Conservation (phyloP, 2,888 invertebrate genomes). For the Zygogramma bicolorata region DNA sequence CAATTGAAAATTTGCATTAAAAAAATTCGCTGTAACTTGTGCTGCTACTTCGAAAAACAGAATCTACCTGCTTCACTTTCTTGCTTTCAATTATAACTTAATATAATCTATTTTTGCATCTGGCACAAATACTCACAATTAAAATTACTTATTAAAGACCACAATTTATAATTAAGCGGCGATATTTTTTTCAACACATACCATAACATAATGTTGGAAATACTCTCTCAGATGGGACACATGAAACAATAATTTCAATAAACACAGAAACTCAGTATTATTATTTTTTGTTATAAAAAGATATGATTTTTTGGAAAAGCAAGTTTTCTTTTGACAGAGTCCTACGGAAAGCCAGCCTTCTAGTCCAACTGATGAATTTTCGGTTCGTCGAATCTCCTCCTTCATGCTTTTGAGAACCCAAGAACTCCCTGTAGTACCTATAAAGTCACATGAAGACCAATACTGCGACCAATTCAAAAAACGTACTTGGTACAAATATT, state of each 20-base stretch:
- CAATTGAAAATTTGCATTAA: no score
- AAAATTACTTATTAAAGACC: no score
- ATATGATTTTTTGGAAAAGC: neutral
- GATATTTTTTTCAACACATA: no score
- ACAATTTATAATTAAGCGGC: no score
- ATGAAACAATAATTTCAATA: neutral
- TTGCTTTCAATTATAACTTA: no score
- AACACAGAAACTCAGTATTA: neutral
- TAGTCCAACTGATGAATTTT: conserved; percentile 68
- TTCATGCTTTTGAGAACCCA: conserved; percentile 71
- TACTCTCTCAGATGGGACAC: neutral
- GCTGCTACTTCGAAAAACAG: no score
- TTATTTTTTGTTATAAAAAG: neutral
- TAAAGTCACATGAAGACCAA: conserved; percentile 33
- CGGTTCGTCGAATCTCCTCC: conserved; percentile 72
- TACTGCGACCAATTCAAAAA: conserved; percentile 63
- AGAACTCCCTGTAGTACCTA: conserved; percentile 54
- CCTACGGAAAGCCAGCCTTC: conserved; percentile 65
- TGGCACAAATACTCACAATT: no score
- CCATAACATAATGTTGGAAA: no score
- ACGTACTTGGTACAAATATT: conserved; percentile 75
- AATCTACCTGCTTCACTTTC: no score
- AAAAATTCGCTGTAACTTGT: no score
- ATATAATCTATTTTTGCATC: no score
- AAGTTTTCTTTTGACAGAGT: conserved; percentile 56